Evolutionary conservation across 2,888 invertebrate genomes (phyloP), one percentile per base, ranked within the genome.

Genomic region (Ypsolopha scabrella): DNA sequence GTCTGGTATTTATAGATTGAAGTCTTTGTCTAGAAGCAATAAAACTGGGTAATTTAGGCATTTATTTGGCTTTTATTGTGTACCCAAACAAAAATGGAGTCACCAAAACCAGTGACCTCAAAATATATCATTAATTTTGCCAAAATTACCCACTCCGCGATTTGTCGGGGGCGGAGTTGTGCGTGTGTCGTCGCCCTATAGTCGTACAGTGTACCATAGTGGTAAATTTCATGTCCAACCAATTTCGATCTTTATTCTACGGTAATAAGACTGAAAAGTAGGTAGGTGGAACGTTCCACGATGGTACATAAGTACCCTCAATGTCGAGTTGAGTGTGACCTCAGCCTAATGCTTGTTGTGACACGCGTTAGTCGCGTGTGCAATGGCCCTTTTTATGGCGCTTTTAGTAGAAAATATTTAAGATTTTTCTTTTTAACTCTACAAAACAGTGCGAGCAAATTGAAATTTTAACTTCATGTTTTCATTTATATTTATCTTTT

Each of bases 361-460:
- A 57, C 79, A 75, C 79, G 80, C 74, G 78, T 53, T 51, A 51
- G 74, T 55, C 79, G 72, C 80, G 83, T 81, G 81, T 63, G 69
- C 59, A 67, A 58, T 63, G 61, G 63, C 68, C 69, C 67, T 71
- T 67, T 70, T 71, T 65, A 68, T 67, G 64, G 63, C 60, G 67
- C 66, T 72, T 74, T 71, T 70, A 68, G 62, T 59, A 38, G 13
- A 11, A 48, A 46, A 9, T 35, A 46, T 14, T 46, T 34, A 7
- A 14, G 58, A 58, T 55, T 56, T 54, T 52, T 55, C 57, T 54
- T 59, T 59, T 24, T 24, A 24, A 24, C 4, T 24, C 24, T 24
- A 24, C 4, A 24, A 24, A 24, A 24, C 2, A 24, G 24, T 24
- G 24, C 24, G 24, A 24, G 2, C 24, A 24, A 3, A 2, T 24